These are phyloP conservation scores for Gopherus flavomarginatus DNA, from an alignment of 2,113 vertebrate genomes.

Conservation along the genomic window DNA sequence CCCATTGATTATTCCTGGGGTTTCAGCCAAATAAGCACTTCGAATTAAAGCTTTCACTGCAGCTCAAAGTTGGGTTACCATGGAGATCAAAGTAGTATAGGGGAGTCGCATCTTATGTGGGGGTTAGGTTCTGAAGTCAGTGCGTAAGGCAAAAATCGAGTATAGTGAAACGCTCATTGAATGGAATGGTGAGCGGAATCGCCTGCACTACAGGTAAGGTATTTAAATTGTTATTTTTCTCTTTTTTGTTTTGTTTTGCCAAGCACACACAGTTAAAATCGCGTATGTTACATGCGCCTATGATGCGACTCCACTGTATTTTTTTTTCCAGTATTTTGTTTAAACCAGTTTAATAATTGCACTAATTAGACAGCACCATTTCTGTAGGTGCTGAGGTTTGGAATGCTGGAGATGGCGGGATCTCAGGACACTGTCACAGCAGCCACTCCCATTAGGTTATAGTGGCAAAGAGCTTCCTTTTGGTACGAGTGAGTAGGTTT, in stretches of 20 bases:
- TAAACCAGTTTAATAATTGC: not conserved
- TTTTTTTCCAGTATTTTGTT: not conserved
- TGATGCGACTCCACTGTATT: not conserved
- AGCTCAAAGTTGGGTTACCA: conserved; percentile 64
- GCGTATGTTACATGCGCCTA: no score
- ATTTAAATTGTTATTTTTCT: no score
- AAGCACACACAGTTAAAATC: no score
- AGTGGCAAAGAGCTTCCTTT: not conserved
- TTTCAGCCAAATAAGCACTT: conserved; percentile 76
- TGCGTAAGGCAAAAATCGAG: no score
- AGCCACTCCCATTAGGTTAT: no score
- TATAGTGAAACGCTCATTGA: no score
- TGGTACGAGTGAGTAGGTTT: not conserved
- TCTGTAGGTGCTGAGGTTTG: rapidly evolving
- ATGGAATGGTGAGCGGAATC: no score
- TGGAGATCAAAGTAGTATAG: conserved; percentile 47
- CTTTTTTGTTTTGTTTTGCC: no score
- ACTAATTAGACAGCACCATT: not conserved
- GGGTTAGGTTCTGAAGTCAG: no score
- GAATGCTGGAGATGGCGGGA: rapidly evolving
- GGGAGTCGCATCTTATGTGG: no score
- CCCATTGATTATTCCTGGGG: conserved; percentile 79
- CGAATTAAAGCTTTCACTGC: conserved; percentile 75
- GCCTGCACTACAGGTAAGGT: no score
- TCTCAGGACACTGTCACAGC: rapidly evolving